Base-by-base conservation (phyloP, 1,140 invertebrate genomes). In the Diabrotica virgifera region DNA sequence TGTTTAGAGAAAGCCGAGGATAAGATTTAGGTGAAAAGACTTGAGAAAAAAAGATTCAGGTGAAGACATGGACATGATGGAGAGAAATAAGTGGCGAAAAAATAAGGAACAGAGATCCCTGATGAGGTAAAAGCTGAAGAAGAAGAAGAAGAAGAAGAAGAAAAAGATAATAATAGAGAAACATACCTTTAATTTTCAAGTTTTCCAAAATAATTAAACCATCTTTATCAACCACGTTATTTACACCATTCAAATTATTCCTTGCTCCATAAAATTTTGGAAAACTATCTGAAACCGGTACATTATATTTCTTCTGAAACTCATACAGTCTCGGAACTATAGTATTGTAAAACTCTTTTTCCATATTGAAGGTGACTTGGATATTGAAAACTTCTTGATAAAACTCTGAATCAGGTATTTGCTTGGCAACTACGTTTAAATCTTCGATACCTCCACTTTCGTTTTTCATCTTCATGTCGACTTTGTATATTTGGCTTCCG, bases 151-250 rank as follows among this genome's bases (percentile, higher is more conserved):
- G n/a, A n/a, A n/a, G n/a, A n/a, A n/a, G n/a, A n/a, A n/a, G n/a
- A n/a, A n/a, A n/a, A n/a, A n/a, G n/a, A n/a, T n/a, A n/a, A n/a
- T n/a, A 24, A 24, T 24, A 24, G 24, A 24, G 24, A 24, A 46
- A 3, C 40, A 3, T 46, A 5, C 77, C 81, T 0, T 64, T 62
- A 0, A 62, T 38, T 40, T 80, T 82, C 3, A 85, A 59, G 72
- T 85, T 84, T 52, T 85, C 83, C 67, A 84, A 73, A 0, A 85
- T 40, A 12, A 85, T 77, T 5, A 82, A 78, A 0, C 83, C 83
- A 46, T 85, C 72, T 0, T 83, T 74, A 55, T 85, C 82, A n/a
- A 75, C 68, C 11, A 52, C 59, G 40, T 46, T 46, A 46, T 65
- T 57, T 14, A 36, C 56, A 7, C 38, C 51, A n/a, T 64, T 55